Percentiles rank a stretch among this genome's conserved stretches.
phyloP scores from a whole-genome alignment of 2,113 vertebrate species.

The Coracopsis vasa region DNA sequence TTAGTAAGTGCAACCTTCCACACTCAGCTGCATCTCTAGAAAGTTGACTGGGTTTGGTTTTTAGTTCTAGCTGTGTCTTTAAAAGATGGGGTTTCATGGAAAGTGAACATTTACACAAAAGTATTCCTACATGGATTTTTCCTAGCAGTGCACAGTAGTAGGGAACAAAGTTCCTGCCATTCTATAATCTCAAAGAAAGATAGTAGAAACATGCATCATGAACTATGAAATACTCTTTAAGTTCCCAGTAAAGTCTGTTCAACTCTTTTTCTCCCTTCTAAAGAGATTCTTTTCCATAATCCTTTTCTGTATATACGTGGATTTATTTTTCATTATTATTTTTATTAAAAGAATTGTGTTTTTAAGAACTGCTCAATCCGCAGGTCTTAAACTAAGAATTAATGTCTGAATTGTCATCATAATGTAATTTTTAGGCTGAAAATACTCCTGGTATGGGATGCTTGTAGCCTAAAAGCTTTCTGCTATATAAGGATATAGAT shows the following conservation, averaged over 20 bases:
- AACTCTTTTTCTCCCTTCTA: background rate
- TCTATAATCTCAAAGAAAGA: background rate
- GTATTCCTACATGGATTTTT: background rate
- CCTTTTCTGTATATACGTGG: background rate
- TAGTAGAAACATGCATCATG: background rate
- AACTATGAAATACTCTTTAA: background rate
- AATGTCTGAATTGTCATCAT: constrained; percentile 10
- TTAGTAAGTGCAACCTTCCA: background rate
- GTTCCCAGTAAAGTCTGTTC: background rate
- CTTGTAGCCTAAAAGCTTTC: constrained; percentile 26
- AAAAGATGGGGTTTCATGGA: background rate
- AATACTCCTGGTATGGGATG: background rate
- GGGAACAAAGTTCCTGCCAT: background rate
- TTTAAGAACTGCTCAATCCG: background rate
- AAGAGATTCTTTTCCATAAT: background rate
- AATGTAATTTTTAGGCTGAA: constrained; percentile 35
- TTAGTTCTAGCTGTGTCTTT: background rate
- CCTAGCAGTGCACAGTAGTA: background rate
- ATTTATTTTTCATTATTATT: constrained; percentile 36
- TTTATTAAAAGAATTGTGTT: constrained; percentile 26
- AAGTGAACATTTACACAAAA: background rate
- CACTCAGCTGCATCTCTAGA: background rate
- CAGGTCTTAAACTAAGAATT: background rate
- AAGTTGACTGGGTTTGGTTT: background rate
- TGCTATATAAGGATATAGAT: constrained; percentile 42